These are phyloP conservation scores for Melanotaenia boesemani DNA, from an alignment of 2,797 vertebrate genomes.

Conservation along the genomic window DNA sequence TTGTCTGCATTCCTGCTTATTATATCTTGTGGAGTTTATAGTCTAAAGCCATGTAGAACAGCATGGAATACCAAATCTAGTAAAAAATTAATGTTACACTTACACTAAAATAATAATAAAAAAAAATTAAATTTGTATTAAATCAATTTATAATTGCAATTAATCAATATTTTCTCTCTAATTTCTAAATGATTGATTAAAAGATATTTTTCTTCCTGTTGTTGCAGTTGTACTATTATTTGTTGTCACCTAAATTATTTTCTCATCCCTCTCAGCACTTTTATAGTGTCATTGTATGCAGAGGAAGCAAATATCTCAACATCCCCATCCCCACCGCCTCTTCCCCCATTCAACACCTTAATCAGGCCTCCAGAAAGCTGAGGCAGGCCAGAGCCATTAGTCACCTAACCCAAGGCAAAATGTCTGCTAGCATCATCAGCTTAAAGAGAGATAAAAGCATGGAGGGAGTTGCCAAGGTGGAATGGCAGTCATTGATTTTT, in stretches of 20 bases:
- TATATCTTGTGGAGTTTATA: slow-evolving; percentile 11
- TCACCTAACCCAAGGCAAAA: slow-evolving; percentile 42
- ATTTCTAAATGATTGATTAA: not conserved
- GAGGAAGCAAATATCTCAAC: slow-evolving; percentile 15
- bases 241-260: slow-evolving; percentile 1
- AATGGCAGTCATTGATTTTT: slow-evolving; percentile 51
- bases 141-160: not conserved
- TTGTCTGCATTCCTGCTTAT: slow-evolving; percentile 22
- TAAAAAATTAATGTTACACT: not conserved
- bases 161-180: not conserved
- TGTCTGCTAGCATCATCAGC: slow-evolving; percentile 49
- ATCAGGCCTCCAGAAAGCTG: slow-evolving; percentile 37
- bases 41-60: not conserved
- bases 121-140: no score
- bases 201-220: not conserved
- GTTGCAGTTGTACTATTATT: not conserved
- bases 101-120: not conserved
- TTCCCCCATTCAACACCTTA: slow-evolving; percentile 18
- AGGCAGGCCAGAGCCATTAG: slow-evolving; percentile 37
- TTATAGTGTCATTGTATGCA: not conserved
- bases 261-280: not conserved
- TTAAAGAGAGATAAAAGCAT: slow-evolving; percentile 50
- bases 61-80: slow-evolving; percentile 4
- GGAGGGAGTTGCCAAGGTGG: slow-evolving; percentile 30
- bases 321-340: not conserved